Conservation (phyloP, 92 coral and sea anemone genomes). For the Pocillopora meandrina region DNA sequence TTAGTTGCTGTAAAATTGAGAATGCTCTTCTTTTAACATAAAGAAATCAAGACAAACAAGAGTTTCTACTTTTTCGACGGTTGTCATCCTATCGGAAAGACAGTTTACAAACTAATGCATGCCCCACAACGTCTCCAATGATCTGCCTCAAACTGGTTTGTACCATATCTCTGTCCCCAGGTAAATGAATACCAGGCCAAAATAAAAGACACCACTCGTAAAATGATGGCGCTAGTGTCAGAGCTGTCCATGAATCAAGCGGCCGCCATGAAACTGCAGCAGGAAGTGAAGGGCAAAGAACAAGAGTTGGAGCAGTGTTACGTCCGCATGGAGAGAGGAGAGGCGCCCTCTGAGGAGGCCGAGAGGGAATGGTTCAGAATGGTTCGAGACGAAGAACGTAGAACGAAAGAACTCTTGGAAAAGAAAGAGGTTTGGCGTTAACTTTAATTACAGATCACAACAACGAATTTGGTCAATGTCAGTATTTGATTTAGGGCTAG, state of each 20-base stretch:
- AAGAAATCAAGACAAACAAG: too few species aligned
- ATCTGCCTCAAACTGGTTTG: not conserved
- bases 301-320: constrained; percentile 89
- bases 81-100: too few species aligned
- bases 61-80: too few species aligned
- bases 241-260: constrained; percentile 99
- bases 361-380: constrained; percentile 91
- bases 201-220: constrained; percentile 97
- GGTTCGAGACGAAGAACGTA: constrained; percentile 83
- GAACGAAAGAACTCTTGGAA: constrained; percentile 59
- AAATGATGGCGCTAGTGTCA: constrained; percentile 99
- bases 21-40: too few species aligned
- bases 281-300: constrained; percentile 82
- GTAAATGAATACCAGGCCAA: constrained; percentile 98
- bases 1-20: too few species aligned
- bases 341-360: constrained; percentile 93
- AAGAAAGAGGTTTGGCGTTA: constrained; percentile 56
- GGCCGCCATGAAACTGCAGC: constrained; percentile 90
- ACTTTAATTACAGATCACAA: not conserved
- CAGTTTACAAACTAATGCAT: too few species aligned
- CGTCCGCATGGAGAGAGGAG: constrained; percentile 96
- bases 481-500: too few species aligned
- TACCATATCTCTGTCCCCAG: constrained; percentile 28
- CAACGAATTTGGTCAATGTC: too few species aligned
- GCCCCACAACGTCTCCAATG: not conserved